Evolutionary conservation across 2,113 vertebrate genomes (phyloP).

Genomic region (Pandion haliaetus): DNA sequence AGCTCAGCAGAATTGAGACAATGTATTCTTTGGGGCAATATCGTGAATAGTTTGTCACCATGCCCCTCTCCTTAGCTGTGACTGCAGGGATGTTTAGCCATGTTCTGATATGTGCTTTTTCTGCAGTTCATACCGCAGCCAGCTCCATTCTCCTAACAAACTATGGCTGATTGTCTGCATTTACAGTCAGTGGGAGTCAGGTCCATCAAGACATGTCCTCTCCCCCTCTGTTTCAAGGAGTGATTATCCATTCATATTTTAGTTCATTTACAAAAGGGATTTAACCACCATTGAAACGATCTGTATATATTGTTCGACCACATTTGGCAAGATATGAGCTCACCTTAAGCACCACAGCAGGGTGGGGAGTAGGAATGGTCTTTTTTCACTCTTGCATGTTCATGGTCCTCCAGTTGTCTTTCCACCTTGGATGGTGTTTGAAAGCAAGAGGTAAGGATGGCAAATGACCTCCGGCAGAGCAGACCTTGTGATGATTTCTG

Average conservation of each 20-base stretch:
- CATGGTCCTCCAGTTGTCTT: neutral
- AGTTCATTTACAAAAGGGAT: slow-evolving; percentile 8
- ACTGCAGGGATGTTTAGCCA: neutral
- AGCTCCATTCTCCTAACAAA: neutral
- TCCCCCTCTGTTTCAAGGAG: neutral
- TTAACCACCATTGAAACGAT: neutral
- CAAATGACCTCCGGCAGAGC: neutral
- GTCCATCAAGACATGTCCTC: neutral
- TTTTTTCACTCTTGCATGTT: neutral
- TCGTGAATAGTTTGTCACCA: neutral
- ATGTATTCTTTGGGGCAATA: neutral
- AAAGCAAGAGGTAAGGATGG: neutral
- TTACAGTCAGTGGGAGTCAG: neutral
- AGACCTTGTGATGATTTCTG: neutral
- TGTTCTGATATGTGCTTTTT: too few relatives aligned
- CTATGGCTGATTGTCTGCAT: neutral
- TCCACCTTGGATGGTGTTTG: neutral
- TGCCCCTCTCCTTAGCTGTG: neutral
- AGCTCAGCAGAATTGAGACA: neutral
- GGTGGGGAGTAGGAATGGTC: neutral
- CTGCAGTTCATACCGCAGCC: neutral
- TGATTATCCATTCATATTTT: neutral
- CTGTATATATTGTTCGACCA: neutral
- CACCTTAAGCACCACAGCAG: neutral
- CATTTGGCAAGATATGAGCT: neutral